A percentile compares a stretch with the other conserved stretches of the same genome.
Conservation (phyloP, 2,888 invertebrate species). For the Toxonevra muliebris region DNA sequence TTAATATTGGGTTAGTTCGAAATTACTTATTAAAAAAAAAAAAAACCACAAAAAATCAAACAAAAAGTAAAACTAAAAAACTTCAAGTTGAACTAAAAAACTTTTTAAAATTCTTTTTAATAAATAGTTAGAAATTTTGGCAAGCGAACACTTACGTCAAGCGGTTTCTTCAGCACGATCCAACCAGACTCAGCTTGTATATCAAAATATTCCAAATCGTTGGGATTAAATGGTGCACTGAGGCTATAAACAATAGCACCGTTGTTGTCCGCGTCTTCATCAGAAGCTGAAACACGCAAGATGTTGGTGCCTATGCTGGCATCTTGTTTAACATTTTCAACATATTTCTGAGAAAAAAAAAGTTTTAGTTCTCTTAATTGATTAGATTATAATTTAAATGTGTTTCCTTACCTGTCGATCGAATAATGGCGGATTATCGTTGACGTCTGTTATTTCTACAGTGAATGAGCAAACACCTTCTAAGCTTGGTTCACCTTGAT, state of each 20-base stretch:
- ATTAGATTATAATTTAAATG: background rate
- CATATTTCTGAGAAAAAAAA: constrained; percentile 83
- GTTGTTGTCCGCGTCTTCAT: constrained; percentile 97
- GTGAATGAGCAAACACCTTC: constrained; percentile 99
- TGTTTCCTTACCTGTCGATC: constrained; percentile 94
- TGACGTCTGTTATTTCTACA: constrained; percentile 96
- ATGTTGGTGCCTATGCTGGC: constrained; percentile 95
- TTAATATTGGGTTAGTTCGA: no score
- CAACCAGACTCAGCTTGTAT: constrained; percentile 97
- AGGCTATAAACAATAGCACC: constrained; percentile 93
- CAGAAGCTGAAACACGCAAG: constrained; percentile 92
- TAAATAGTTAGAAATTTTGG: constrained; percentile 32
- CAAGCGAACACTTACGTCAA: constrained; percentile 86
- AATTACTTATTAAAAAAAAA: constrained; percentile 11
- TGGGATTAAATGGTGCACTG: constrained; percentile 87
- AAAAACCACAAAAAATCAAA: constrained; percentile 7
- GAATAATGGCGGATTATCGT: constrained; percentile 95
- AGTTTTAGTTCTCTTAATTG: background rate
- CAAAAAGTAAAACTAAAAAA: constrained; percentile 13
- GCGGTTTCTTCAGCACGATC: constrained; percentile 93
- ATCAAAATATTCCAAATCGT: constrained; percentile 93
- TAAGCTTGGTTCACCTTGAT: constrained; percentile 96
- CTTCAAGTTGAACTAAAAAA: constrained; percentile 1
- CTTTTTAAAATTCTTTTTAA: constrained; percentile 29
- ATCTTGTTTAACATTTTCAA: constrained; percentile 96